A percentile compares a stretch with the other conserved stretches of the same genome.
Conservation (phyloP, 2,888 invertebrate genomes). For the Hirtodrosophila histrioides region DNA sequence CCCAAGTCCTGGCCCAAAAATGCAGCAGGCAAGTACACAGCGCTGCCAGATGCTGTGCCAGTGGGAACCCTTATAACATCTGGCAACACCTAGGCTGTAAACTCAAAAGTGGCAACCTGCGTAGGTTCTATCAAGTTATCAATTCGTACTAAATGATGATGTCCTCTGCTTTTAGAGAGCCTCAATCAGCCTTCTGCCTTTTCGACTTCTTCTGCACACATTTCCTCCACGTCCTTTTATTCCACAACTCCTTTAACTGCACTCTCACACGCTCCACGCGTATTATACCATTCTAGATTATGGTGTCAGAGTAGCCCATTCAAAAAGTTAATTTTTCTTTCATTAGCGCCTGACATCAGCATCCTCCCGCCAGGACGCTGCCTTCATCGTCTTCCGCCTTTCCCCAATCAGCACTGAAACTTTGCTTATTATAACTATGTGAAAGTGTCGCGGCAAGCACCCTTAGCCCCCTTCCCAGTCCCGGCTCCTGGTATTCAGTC, state of each 20-base stretch:
- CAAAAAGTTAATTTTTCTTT: slow-evolving; percentile 63
- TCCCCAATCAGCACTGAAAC: slow-evolving; percentile 59
- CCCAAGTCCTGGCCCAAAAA: neutral
- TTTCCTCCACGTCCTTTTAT: no score
- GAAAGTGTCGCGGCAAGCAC: slow-evolving; percentile 54
- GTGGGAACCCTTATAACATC: no score
- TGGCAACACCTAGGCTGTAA: no score
- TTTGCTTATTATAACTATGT: slow-evolving; percentile 73
- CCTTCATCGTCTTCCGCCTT: slow-evolving; percentile 5
- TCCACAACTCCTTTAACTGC: no score
- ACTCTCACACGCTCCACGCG: neutral
- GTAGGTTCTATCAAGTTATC: no score
- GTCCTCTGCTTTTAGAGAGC: no score
- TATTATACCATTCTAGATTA: slow-evolving; percentile 38
- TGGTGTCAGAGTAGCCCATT: slow-evolving; percentile 43
- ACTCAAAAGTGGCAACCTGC: no score
- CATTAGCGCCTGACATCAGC: slow-evolving; percentile 69
- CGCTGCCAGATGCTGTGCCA: no score
- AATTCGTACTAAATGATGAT: no score
- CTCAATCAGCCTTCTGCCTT: no score
- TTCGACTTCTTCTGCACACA: no score
- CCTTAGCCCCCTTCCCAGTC: slow-evolving; percentile 2
- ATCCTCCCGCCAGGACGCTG: slow-evolving; percentile 11
- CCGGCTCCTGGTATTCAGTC: slow-evolving; percentile 21
- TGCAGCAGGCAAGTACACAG: slow-evolving; percentile 13